These are phyloP conservation scores for Wiebesia pumilae DNA, from an alignment of 1,140 invertebrate genomes.

Conservation along the genomic window DNA sequence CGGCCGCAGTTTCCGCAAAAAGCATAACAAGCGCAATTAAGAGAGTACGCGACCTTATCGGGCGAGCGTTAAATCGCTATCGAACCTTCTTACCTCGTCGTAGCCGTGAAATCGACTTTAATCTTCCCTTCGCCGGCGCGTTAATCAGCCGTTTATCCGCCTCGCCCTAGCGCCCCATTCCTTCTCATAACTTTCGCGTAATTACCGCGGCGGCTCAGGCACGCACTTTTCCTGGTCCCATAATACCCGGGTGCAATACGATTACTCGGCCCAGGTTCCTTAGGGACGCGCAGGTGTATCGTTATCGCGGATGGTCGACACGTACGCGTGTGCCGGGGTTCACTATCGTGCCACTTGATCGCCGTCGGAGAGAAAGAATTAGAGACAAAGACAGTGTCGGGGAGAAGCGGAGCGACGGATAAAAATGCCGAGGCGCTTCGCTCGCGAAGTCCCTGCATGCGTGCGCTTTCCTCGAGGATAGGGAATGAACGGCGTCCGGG, in stretches of 20 bases:
- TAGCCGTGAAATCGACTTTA: slow-evolving; percentile 30
- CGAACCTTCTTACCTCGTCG: slow-evolving; percentile 12
- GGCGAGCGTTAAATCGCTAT: slow-evolving; percentile 32
- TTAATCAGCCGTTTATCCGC: slow-evolving; percentile 33
- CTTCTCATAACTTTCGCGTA: slow-evolving; percentile 7
- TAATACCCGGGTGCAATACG: background rate
- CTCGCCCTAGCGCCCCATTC: background rate
- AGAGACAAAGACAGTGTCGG: background rate
- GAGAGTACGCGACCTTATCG: slow-evolving; percentile 33
- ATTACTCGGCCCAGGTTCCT: background rate
- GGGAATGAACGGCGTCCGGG: background rate
- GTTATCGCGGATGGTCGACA: slow-evolving; percentile 27
- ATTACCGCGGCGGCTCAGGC: slow-evolving; percentile 13
- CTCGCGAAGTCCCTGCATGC: background rate
- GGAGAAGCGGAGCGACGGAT: background rate
- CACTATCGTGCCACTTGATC: background rate
- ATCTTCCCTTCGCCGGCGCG: background rate
- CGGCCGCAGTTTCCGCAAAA: background rate
- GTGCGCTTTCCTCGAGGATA: slow-evolving; percentile 1
- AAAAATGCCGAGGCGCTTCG: background rate
- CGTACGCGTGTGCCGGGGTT: slow-evolving; percentile 25
- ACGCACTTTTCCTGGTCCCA: background rate
- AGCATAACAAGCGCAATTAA: slow-evolving; percentile 40
- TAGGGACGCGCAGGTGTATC: background rate
- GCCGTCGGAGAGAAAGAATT: background rate